Percentiles rank a stretch among this genome's conserved stretches.
phyloP scores from a whole-genome alignment of 2,113 vertebrate species.

The Pseudorasbora parva region DNA sequence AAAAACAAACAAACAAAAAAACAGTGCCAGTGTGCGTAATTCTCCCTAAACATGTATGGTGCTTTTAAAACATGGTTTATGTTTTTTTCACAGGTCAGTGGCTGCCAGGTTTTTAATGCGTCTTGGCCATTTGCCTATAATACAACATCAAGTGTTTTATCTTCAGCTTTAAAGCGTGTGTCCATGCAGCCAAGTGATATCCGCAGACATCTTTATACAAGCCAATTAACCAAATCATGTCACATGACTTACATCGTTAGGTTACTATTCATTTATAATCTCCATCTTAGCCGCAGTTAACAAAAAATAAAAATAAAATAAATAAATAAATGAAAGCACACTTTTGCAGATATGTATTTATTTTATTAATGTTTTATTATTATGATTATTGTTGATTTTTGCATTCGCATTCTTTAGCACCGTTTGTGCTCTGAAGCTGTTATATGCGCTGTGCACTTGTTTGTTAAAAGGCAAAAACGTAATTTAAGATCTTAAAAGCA shows the following conservation, averaged over 20 bases:
- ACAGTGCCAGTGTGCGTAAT: background rate
- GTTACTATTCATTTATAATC: no score
- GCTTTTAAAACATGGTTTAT: background rate
- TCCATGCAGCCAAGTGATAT: no score
- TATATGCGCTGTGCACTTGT: background rate
- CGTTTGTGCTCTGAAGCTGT: background rate
- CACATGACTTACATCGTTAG: no score
- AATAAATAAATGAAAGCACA: no score
- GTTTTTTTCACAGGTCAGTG: background rate
- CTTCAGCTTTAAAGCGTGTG: background rate
- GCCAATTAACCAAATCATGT: no score
- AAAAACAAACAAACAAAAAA: no score
- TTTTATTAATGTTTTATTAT: no score
- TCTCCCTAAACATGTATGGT: background rate
- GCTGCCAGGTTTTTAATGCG: background rate
- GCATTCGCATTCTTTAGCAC: background rate
- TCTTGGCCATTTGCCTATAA: background rate
- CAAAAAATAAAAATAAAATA: no score
- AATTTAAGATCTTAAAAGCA: background rate
- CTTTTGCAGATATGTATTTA: no score
- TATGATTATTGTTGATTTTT: no score
- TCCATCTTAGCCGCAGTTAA: no score
- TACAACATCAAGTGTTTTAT: background rate
- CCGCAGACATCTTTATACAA: no score
- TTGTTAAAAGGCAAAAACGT: background rate